phyloP scores from a whole-genome alignment of 2,113 vertebrate species.

The Gorilla gorilla region DNA sequence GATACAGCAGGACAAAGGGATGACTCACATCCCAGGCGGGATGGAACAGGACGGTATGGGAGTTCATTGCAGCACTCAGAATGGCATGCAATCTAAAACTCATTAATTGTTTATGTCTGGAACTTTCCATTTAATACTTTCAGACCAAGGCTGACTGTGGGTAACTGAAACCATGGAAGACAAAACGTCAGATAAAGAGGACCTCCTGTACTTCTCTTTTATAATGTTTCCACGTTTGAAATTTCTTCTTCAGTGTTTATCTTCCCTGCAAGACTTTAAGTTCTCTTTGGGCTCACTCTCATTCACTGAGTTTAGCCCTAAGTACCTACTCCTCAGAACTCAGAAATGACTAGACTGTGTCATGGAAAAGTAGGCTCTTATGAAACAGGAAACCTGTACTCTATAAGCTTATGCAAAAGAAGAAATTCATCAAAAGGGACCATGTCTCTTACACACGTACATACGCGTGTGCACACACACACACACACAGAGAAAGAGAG shows the following conservation, averaged over 20 bases:
- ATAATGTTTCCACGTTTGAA: not conserved
- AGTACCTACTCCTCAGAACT: not conserved
- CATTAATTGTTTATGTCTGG: not conserved
- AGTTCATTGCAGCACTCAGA: not conserved
- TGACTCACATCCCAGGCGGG: not conserved
- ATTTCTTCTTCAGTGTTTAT: not conserved
- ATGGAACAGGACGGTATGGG: not conserved
- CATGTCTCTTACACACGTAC: not conserved
- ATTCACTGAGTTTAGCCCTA: not conserved
- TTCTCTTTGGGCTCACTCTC: not conserved
- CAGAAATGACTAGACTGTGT: not conserved
- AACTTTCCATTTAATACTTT: not conserved
- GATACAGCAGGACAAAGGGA: not conserved
- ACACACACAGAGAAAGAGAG: no score
- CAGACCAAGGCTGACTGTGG: not conserved
- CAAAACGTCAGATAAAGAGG: not conserved
- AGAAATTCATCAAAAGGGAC: not conserved
- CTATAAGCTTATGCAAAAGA: not conserved
- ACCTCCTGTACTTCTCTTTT: not conserved
- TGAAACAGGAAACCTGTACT: not conserved
- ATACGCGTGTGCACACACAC: not conserved
- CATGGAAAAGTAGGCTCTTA: not conserved
- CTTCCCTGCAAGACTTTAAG: not conserved
- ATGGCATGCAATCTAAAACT: not conserved
- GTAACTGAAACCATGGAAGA: not conserved